These are phyloP conservation scores for Blastobasis adustella DNA, from an alignment of 2,888 invertebrate species.

Conservation along the genomic window DNA sequence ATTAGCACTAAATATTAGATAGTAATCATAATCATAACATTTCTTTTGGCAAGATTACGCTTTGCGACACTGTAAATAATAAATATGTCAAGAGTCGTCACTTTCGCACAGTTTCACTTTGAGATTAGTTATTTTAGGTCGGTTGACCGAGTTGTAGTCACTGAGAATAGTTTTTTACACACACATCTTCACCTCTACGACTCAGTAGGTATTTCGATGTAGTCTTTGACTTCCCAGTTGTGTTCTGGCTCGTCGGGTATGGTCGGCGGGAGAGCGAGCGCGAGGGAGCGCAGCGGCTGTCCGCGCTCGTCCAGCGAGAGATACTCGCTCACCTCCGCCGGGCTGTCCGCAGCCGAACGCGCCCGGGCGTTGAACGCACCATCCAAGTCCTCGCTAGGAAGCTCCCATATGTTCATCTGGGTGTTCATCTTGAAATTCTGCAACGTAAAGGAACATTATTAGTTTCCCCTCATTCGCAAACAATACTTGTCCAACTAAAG, in stretches of 20 bases:
- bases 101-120: too few species aligned
- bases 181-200: too few species aligned
- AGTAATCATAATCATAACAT: too few species aligned
- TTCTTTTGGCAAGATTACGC: too few species aligned
- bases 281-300: conserved; percentile 73
- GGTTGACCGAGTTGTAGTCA: too few species aligned
- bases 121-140: too few species aligned
- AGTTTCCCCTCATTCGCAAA: too few species aligned
- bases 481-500: too few species aligned
- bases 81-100: too few species aligned
- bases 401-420: conserved; percentile 64
- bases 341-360: conserved; percentile 52
- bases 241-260: conserved; percentile 68
- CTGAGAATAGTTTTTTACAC: too few species aligned
- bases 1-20: too few species aligned
- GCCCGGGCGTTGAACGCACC: conserved; percentile 79
- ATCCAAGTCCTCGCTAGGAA: conserved; percentile 71
- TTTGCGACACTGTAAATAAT: too few species aligned
- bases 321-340: conserved; percentile 73
- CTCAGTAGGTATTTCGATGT: conserved; percentile 68
- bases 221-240: conserved; percentile 81
- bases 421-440: conserved; percentile 78
- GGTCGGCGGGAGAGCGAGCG: conserved; percentile 70
- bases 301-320: conserved; percentile 77
- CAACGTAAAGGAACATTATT: neutral